Evolutionary conservation across 2,888 invertebrate genomes (phyloP), one percentile per base, ranked within the genome.

Genomic region (Allygus modestus): DNA sequence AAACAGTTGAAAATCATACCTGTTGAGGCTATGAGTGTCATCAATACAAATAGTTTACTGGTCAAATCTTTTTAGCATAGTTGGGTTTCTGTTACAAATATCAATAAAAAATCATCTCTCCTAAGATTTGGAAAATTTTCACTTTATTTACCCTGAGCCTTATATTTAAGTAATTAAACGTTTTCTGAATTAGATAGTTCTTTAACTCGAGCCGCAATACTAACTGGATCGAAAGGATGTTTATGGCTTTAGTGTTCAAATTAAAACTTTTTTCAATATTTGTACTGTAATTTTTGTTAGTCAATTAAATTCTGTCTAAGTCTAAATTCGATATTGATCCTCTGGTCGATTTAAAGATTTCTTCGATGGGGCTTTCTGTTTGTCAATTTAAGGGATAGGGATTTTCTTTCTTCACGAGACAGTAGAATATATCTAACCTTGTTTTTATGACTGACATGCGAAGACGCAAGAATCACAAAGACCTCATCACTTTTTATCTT

Each of bases 1-100:
- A 15, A 82, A 84, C 11, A 88, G 46, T 81, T 88, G 85, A 81
- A 87, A 88, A 12, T 86, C 84, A 58, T 87, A 87, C 12, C 75
- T 28, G 79, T 87, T 87, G 0, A 86, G 31, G 0, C 88, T 87
- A 84, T 87, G 87, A 12, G 88, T 88, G 51, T 86, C 86, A 87
- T 88, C 85, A 87, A 89, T 82, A 83, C 88, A 89, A 37, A 89
- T 85, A 26, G 20, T 81, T 69, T 87, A 84, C 31, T 81, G 65
- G n/a, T 87, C 86, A 81, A 87, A 89, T 82, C 86, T 87, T 84
- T 86, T 81, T 73, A 89, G 58, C 33, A 88, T 85, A 23, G 85
- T 84, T 89, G 89, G n/a, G 83, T 86, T 75, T 85, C 73, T 65
- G 87, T 87, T 88, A 89, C 88, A 9, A 89, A 87, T 17, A 87